A percentile compares a stretch with the other conserved stretches of the same genome.
These are phyloP conservation scores for Lycorma delicatula DNA, from an alignment of 1,140 invertebrate genomes.

Conservation along the genomic window DNA sequence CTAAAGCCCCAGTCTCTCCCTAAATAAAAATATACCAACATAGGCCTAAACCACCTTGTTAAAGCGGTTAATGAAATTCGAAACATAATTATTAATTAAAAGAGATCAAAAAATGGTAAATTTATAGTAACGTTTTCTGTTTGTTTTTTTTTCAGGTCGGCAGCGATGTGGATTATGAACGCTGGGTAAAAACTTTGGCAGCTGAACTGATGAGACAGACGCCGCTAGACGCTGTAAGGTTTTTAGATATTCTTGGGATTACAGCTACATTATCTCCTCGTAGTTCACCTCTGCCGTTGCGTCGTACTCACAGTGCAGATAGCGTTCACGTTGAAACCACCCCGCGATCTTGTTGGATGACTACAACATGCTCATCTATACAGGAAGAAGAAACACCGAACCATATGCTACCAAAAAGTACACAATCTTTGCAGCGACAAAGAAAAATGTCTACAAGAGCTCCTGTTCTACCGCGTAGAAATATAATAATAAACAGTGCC, in stretches of 20 bases:
- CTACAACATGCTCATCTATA: neutral
- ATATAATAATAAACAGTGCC: neutral
- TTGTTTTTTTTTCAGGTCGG: slow-evolving; percentile 42
- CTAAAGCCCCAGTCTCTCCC: too few relatives aligned
- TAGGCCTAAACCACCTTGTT: too few relatives aligned
- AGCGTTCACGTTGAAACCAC: neutral
- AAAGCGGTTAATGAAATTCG: too few relatives aligned
- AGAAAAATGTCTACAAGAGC: neutral
- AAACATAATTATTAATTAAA: too few relatives aligned
- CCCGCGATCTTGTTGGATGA: neutral
- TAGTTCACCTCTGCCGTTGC: slow-evolving; percentile 33
- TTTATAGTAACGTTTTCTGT: too few relatives aligned
- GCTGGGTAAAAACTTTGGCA: slow-evolving; percentile 52
- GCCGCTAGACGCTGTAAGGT: slow-evolving; percentile 47
- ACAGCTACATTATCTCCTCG: slow-evolving; percentile 13
- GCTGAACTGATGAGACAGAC: slow-evolving; percentile 53
- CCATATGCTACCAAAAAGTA: neutral
- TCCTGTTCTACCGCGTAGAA: neutral
- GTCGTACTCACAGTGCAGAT: slow-evolving; percentile 20
- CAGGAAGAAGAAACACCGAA: neutral
- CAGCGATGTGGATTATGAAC: slow-evolving; percentile 47
- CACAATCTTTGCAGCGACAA: neutral
- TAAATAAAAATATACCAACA: too few relatives aligned
- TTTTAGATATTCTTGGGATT: slow-evolving; percentile 40
- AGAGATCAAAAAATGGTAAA: too few relatives aligned